Evolutionary conservation across 2,797 vertebrate species (phyloP).

Genomic region (Brotula barbata): DNA sequence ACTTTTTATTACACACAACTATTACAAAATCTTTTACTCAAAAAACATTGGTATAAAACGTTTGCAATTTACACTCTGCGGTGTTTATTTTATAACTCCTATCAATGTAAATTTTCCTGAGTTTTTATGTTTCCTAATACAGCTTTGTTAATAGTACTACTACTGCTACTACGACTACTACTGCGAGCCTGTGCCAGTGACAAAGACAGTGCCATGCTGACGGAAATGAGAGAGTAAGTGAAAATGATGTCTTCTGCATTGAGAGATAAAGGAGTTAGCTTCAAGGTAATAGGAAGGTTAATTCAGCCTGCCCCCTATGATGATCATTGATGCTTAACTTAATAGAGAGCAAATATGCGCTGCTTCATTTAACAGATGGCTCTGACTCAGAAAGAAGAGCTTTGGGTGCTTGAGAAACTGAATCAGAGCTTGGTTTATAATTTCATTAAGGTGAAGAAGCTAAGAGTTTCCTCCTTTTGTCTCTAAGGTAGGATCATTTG

Average conservation of each 20-base stretch:
- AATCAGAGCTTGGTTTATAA: conserved; percentile 71
- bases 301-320: conserved; percentile 74
- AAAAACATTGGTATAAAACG: too few species aligned
- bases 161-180: neutral
- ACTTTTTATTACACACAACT: too few species aligned
- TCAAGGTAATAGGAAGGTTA: conserved; percentile 80
- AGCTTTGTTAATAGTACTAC: neutral
- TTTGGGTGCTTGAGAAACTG: conserved; percentile 73
- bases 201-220: conserved; percentile 17
- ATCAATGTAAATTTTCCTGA: too few species aligned
- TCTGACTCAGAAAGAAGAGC: conserved; percentile 70
- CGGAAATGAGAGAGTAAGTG: conserved; percentile 22
- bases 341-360: conserved; percentile 79
- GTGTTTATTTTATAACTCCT: neutral
- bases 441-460: conserved; percentile 68
- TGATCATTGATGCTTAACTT: conserved; percentile 79
- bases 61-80: too few species aligned
- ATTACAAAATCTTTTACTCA: too few species aligned
- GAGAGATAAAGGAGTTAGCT: conserved; percentile 71
- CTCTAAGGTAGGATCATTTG: neutral
- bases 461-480: neutral
- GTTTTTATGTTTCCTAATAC: neutral
- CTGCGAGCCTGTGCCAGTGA: neutral
- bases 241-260: conserved; percentile 44
- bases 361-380: conserved; percentile 79